A percentile compares a stretch with the other conserved stretches of the same genome.
These are phyloP conservation scores for Sterrhoptilus dennistouni DNA, from an alignment of 2,113 vertebrate species.

Conservation along the genomic window DNA sequence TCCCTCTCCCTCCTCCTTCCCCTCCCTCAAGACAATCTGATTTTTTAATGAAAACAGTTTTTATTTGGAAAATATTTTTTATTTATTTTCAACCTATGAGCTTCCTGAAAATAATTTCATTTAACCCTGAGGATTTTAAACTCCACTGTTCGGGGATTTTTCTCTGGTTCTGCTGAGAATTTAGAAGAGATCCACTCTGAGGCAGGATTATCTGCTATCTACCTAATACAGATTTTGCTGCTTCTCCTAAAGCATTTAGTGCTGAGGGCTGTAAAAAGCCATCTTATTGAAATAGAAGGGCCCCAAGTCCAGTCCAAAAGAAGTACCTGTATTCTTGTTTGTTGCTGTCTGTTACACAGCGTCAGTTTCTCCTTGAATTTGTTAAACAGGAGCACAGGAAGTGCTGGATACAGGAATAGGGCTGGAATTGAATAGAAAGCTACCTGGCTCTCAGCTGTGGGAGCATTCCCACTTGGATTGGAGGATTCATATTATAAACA, in stretches of 20 bases:
- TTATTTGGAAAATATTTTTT: not conserved
- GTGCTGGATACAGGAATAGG: not conserved
- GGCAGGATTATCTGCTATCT: conserved; percentile 51
- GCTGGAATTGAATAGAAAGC: not conserved
- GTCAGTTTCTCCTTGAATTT: not conserved
- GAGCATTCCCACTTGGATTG: not conserved
- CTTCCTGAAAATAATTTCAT: not conserved
- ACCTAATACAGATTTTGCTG: conserved; percentile 36
- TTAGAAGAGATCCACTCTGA: conserved; percentile 21
- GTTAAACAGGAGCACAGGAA: not conserved
- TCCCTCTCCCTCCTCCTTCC: not conserved
- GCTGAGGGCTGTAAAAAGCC: not conserved
- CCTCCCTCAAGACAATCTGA: not conserved
- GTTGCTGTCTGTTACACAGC: not conserved
- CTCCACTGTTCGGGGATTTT: not conserved
- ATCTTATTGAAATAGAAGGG: not conserved
- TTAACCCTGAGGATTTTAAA: conserved; percentile 8
- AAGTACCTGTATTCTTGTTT: not conserved
- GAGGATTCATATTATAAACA: not conserved
- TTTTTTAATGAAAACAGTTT: not conserved
- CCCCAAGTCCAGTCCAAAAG: not conserved
- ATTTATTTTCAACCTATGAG: not conserved
- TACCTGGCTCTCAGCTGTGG: not conserved
- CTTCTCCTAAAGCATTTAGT: not conserved
- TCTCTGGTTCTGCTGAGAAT: not conserved